Base-by-base conservation (phyloP, 2,888 invertebrate genomes). In the Macaria notata region DNA sequence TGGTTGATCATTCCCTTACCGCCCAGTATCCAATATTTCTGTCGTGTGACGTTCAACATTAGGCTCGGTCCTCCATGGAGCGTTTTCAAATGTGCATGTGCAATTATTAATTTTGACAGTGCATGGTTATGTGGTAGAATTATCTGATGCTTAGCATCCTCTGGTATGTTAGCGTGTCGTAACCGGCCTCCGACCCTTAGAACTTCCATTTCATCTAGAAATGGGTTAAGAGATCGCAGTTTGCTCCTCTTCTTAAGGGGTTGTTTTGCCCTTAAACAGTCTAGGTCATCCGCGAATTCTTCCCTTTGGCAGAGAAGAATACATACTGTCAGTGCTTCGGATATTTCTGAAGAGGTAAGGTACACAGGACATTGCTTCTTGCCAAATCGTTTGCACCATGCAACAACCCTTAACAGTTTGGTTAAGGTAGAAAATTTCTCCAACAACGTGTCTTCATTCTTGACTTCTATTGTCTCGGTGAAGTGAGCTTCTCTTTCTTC, bases 371-470 rank as follows among this genome's bases (percentile, higher is more conserved):
- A 49, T 39, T 49, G 42, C 31, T 55, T 49, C 3, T 46, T 52
- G 31, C 48, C 46, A 49, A 60, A 59, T 49, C 57, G 8, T 38
- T 52, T 49, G 48, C 62, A 63, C 46, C 53, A 54, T 6, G 62
- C 9, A 31, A 30, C 8, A 45, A 45, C 2, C 8, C 8, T 31
- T n/a, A n/a, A n/a, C n/a, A n/a, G n/a, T n/a, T n/a, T n/a, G n/a
- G n/a, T n/a, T n/a, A n/a, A n/a, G n/a, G n/a, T n/a, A n/a, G n/a
- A n/a, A n/a, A n/a, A n/a, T n/a, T n/a, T n/a, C n/a, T n/a, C n/a
- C n/a, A n/a, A n/a, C n/a, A n/a, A n/a, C n/a, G n/a, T n/a, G n/a
- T 30, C 19, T 45, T 31, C 9, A 8, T 4, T 45, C 3, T 45
- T 8, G 4, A 8, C 8, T 3, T 29, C 31, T 45, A 31, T 3